These are phyloP conservation scores for Phalacrocorax aristotelis DNA, from an alignment of 2,113 vertebrate species.

Conservation along the genomic window DNA sequence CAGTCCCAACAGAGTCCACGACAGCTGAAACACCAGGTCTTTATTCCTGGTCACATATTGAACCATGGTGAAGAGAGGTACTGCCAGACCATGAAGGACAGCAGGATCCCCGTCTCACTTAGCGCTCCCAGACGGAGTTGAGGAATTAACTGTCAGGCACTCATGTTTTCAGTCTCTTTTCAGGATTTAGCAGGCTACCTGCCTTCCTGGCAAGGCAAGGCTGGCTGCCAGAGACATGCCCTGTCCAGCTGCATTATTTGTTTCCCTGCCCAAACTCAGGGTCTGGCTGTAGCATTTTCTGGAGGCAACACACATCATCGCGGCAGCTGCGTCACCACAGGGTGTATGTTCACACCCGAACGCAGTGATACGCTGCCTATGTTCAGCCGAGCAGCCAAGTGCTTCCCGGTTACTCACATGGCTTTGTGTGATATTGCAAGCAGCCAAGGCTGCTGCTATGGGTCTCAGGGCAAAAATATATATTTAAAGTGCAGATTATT, in stretches of 20 bases:
- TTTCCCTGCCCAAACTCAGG: background rate
- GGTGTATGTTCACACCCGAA: accelerated
- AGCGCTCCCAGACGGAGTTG: accelerated
- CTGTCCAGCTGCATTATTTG: background rate
- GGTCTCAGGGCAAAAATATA: background rate
- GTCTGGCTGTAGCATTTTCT: background rate
- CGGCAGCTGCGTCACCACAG: background rate
- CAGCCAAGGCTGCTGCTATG: background rate
- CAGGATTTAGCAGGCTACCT: background rate
- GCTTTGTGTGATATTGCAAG: background rate
- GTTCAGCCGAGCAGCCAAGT: accelerated
- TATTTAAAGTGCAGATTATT: background rate
- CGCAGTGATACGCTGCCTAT: accelerated
- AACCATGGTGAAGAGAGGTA: background rate
- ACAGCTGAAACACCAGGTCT: background rate
- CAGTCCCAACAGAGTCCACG: accelerated
- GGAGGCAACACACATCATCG: accelerated
- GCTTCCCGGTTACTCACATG: background rate
- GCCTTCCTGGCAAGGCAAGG: background rate
- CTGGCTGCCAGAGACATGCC: background rate
- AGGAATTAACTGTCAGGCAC: background rate
- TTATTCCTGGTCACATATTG: background rate
- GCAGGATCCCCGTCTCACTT: background rate
- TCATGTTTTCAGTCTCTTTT: background rate
- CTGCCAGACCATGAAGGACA: background rate